Conservation (phyloP, 1,140 invertebrate genomes). For the Ptiloglossa arizonensis region DNA sequence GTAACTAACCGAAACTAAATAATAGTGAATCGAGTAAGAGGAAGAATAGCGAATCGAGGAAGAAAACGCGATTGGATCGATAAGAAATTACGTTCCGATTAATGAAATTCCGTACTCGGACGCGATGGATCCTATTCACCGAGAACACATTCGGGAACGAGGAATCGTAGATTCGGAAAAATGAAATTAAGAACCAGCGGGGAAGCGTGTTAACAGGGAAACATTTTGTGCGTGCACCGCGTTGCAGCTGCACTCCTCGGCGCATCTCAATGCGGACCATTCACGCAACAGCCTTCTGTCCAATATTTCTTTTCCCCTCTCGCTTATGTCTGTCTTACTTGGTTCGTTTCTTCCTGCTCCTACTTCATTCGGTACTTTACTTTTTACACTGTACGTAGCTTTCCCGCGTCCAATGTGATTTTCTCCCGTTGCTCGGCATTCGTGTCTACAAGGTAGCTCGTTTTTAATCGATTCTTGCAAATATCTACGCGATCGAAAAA, state of each 20-base stretch:
- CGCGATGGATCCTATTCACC: too few species aligned
- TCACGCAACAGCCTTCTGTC: constrained; percentile 55
- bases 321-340: constrained; percentile 29
- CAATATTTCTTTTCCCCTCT: constrained; percentile 44
- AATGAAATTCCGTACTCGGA: too few species aligned
- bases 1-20: too few species aligned
- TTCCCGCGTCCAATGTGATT: too few species aligned
- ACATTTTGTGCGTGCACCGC: constrained; percentile 28
- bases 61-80: too few species aligned
- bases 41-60: too few species aligned
- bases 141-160: background rate
- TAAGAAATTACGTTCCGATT: too few species aligned
- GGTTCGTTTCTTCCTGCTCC: constrained; percentile 22
- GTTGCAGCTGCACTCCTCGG: constrained; percentile 39
- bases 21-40: too few species aligned
- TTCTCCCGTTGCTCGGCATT: too few species aligned
- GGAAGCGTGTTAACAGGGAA: constrained; percentile 8
- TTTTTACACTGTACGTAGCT: constrained; percentile 21
- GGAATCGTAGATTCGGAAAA: background rate
- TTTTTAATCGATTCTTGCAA: too few species aligned
- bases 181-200: background rate
- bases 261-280: constrained; percentile 64
- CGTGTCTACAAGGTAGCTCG: too few species aligned
- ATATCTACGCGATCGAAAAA: too few species aligned
- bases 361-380: constrained; percentile 23